These are phyloP conservation scores for Molossus alvarezi DNA, from an alignment of 2,797 vertebrate genomes.

Conservation along the genomic window DNA sequence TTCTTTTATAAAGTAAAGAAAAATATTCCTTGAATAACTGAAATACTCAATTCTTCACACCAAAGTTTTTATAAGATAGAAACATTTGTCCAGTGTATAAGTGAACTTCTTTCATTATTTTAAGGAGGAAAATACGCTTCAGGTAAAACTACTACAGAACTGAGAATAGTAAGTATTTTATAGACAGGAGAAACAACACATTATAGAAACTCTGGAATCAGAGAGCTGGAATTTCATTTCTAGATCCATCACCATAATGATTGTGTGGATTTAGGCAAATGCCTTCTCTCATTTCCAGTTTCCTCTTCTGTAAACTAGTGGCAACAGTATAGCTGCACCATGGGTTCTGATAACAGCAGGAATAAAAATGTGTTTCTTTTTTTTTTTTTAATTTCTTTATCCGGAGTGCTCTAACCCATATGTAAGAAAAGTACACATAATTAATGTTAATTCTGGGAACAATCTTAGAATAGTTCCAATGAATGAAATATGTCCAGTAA, in stretches of 20 bases:
- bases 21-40: not conserved
- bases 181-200: not conserved
- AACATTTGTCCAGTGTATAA: not conserved
- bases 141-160: not conserved
- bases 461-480: not conserved
- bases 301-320: not conserved
- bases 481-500: not conserved
- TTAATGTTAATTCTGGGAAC: not conserved
- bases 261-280: not conserved
- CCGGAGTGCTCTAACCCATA: not conserved
- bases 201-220: not conserved
- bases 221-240: not conserved
- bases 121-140: not conserved
- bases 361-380: not conserved
- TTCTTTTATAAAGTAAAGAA: not conserved
- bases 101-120: not conserved
- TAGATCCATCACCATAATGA: not conserved
- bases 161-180: not conserved
- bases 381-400: not conserved
- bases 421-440: not conserved
- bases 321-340: not conserved
- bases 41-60: not conserved
- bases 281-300: not conserved
- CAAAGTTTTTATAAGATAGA: not conserved
- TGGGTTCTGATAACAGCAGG: not conserved